Conservation (phyloP, 92 coral and sea anemone species). For the Porites rus region DNA sequence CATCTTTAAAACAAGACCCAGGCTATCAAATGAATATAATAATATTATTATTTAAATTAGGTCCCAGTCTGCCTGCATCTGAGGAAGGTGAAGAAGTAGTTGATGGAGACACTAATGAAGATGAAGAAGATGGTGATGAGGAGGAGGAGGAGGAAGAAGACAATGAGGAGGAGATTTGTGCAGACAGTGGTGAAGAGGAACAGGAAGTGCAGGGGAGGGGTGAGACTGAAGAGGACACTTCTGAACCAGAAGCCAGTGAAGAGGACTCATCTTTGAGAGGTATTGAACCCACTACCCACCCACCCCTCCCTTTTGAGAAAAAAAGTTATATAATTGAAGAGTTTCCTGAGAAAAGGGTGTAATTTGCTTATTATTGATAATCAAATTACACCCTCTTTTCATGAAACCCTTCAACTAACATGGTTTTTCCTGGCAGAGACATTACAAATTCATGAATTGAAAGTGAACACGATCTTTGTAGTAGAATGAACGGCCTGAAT, state of each 20-base stretch:
- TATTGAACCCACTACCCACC: neutral
- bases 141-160: slow-evolving; percentile 75
- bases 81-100: slow-evolving; percentile 89
- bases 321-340: too few relatives aligned
- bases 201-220: slow-evolving; percentile 31
- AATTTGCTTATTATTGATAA: too few relatives aligned
- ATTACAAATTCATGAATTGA: too few relatives aligned
- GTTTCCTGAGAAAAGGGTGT: too few relatives aligned
- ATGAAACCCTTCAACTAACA: too few relatives aligned
- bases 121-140: slow-evolving; percentile 65
- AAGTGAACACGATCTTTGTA: too few relatives aligned
- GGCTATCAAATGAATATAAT: too few relatives aligned
- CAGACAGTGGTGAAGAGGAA: slow-evolving; percentile 34
- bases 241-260: slow-evolving; percentile 63
- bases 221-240: slow-evolving; percentile 41
- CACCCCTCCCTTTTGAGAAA: too few relatives aligned
- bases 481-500: too few relatives aligned
- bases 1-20: too few relatives aligned
- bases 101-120: slow-evolving; percentile 68
- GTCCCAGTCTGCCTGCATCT: slow-evolving; percentile 80
- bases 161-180: slow-evolving; percentile 74
- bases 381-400: too few relatives aligned
- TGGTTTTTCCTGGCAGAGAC: too few relatives aligned
- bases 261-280: slow-evolving; percentile 53
- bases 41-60: slow-evolving; percentile 42